Conservation (phyloP, 2,888 invertebrate species). For the Orthonevra nobilis region DNA sequence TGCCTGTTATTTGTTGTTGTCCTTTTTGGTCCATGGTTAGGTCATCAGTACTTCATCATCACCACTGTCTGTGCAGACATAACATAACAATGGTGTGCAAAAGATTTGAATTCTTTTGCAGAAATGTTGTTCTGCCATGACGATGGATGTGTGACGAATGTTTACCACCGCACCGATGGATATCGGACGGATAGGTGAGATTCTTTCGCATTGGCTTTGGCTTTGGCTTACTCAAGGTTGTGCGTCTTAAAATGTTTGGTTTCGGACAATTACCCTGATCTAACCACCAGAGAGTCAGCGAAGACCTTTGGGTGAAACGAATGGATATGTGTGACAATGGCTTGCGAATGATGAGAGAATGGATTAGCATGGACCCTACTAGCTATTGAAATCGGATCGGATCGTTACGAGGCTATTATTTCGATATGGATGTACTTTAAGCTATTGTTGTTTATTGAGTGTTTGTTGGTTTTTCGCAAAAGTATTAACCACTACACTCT, state of each 20-base stretch:
- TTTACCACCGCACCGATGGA: too few relatives aligned
- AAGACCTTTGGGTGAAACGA: constrained; percentile 40
- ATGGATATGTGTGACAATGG: constrained; percentile 33
- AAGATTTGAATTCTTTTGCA: constrained; percentile 16
- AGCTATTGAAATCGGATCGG: constrained; percentile 60
- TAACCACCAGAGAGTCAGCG: constrained; percentile 17
- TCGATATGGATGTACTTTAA: neutral
- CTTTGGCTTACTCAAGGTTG: constrained; percentile 14
- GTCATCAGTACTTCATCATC: constrained; percentile 67
- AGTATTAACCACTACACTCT: neutral
- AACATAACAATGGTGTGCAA: constrained; percentile 18
- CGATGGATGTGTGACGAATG: constrained; percentile 63
- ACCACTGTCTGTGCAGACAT: constrained; percentile 5
- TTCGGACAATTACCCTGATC: constrained; percentile 61
- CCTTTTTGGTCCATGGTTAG: constrained; percentile 38
- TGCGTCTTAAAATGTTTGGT: constrained; percentile 35
- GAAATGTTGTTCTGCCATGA: constrained; percentile 18
- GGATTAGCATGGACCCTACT: constrained; percentile 42
- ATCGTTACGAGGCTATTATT: constrained; percentile 16
- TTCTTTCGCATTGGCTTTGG: constrained; percentile 26
- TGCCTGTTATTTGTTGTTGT: constrained; percentile 18
- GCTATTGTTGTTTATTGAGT: constrained; percentile 39
- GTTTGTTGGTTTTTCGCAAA: constrained; percentile 45
- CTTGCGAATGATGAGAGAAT: constrained; percentile 39
- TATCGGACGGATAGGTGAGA: constrained; percentile 53